Evolutionary conservation across 2,888 invertebrate genomes (phyloP).

Genomic region (Mythimna vitellina): DNA sequence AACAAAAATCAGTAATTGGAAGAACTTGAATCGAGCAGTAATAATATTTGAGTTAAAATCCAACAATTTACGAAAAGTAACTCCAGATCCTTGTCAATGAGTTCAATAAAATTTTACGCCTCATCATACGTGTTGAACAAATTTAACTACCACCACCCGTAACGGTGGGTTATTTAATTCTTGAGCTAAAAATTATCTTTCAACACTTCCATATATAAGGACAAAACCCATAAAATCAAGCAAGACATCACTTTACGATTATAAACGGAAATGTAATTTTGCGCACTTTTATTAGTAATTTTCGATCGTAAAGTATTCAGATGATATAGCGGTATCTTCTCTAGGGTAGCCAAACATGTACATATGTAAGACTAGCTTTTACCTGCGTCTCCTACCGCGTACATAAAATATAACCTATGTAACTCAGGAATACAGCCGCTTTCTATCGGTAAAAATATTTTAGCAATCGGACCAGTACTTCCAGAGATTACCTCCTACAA

Average conservation of each 20-base stretch:
- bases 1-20: not conserved
- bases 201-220: slow-evolving; percentile 43
- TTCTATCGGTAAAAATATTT: too few relatives aligned
- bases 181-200: slow-evolving; percentile 23
- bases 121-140: slow-evolving; percentile 12
- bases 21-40: not conserved
- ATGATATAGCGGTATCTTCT: slow-evolving; percentile 38
- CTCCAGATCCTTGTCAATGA: not conserved
- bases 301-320: slow-evolving; percentile 50
- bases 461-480: too few relatives aligned
- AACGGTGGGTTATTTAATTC: slow-evolving; percentile 22
- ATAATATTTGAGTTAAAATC: not conserved
- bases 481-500: too few relatives aligned
- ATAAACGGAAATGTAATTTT: slow-evolving; percentile 53
- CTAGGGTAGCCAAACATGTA: slow-evolving; percentile 43
- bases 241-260: slow-evolving; percentile 57
- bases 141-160: not conserved
- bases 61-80: not conserved
- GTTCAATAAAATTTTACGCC: slow-evolving; percentile 7
- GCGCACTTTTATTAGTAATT: slow-evolving; percentile 49
- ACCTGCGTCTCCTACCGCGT: too few relatives aligned
- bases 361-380: not conserved
- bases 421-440: too few relatives aligned
- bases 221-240: slow-evolving; percentile 55
- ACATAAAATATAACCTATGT: too few relatives aligned